Evolutionary conservation across 2,113 vertebrate species (phyloP).

Genomic region (Donacobius atricapilla): DNA sequence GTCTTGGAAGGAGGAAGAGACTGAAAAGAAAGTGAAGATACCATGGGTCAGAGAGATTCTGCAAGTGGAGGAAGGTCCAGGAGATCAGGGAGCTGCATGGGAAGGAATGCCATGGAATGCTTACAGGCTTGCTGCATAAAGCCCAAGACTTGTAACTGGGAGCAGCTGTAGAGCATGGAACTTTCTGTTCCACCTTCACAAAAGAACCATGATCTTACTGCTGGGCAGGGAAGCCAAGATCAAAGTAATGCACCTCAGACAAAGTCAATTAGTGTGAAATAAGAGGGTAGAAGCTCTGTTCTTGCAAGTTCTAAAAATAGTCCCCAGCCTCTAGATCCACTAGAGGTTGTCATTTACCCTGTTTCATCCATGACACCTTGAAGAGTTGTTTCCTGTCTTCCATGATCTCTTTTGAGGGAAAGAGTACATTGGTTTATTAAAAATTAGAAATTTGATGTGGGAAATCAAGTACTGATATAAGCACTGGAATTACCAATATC

Average conservation of each 20-base stretch:
- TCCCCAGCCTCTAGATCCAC: not conserved
- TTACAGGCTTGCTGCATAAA: not conserved
- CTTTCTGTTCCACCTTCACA: not conserved
- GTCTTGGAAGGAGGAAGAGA: not conserved
- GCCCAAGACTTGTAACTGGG: not conserved
- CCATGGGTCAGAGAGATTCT: not conserved
- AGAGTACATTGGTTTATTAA: not conserved
- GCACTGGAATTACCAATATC: not conserved
- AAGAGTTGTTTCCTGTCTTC: not conserved
- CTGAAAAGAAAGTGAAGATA: not conserved
- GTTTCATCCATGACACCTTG: not conserved
- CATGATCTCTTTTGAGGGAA: not conserved
- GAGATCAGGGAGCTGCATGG: not conserved
- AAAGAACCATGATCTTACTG: not conserved
- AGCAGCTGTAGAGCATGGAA: not conserved
- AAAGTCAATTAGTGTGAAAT: not conserved
- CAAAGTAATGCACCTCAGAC: not conserved
- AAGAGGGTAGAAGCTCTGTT: not conserved
- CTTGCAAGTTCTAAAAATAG: not conserved
- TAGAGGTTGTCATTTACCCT: not conserved
- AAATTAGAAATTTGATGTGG: not conserved
- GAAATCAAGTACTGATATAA: not conserved
- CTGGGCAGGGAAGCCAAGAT: not conserved
- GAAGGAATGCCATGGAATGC: not conserved
- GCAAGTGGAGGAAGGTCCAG: not conserved